phyloP scores from a whole-genome alignment of 2,797 vertebrate species.

The Distichodus sexfasciatus region DNA sequence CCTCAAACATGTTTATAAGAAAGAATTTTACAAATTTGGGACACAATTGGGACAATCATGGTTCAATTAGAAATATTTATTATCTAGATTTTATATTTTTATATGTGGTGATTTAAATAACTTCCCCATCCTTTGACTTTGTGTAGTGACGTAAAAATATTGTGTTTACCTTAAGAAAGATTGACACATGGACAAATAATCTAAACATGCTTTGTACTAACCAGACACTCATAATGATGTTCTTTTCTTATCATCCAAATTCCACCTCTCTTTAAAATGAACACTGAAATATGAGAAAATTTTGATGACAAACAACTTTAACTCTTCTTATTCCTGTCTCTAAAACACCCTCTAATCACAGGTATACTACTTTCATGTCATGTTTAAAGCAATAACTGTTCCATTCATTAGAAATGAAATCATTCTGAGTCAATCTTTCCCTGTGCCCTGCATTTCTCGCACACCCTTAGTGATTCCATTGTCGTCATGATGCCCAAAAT shows the following conservation, averaged over 20 bases:
- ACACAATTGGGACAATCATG: not conserved
- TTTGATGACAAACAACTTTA: not conserved
- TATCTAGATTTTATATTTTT: no score
- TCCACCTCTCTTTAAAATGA: no score
- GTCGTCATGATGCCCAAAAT: constrained; percentile 15
- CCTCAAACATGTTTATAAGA: not conserved
- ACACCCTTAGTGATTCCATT: constrained; percentile 3
- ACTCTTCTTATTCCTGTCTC: not conserved
- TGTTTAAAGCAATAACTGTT: not conserved
- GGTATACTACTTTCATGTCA: not conserved
- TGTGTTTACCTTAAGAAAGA: no score
- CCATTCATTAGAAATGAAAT: not conserved
- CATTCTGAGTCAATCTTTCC: constrained; percentile 17
- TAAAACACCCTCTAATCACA: not conserved
- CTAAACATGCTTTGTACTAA: no score
- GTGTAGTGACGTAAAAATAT: no score
- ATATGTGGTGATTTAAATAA: no score
- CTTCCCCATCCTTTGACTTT: no score
- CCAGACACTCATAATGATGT: no score
- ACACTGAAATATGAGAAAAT: no score
- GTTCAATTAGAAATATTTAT: no score
- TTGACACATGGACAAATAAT: no score
- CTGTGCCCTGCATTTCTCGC: not conserved
- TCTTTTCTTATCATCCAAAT: no score
- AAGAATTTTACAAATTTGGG: not conserved